These are phyloP conservation scores for Machimus rusticus DNA, from an alignment of 2,888 invertebrate species.

Conservation along the genomic window DNA sequence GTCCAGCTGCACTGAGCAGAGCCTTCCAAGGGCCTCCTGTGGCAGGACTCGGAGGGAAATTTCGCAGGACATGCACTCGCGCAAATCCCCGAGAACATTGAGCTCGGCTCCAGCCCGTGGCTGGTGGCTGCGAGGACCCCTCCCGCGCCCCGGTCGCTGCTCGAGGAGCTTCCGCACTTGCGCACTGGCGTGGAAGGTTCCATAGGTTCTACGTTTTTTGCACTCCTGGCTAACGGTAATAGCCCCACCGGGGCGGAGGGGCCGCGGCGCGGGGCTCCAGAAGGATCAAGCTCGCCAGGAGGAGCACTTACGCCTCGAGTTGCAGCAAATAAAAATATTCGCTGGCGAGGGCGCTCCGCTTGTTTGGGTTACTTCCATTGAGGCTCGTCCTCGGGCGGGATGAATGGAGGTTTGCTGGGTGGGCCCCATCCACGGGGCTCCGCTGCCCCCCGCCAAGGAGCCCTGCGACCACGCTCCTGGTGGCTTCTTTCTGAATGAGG, in stretches of 20 bases:
- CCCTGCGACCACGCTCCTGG: not conserved
- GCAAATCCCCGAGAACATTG: conserved; percentile 33
- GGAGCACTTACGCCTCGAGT: not conserved
- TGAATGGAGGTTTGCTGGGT: not conserved
- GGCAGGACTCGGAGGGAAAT: not conserved
- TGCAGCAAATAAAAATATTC: conserved; percentile 4
- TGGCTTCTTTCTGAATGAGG: conserved; percentile 23
- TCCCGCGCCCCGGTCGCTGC: conserved; percentile 2
- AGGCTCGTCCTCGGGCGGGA: not conserved
- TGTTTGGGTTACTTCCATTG: conserved; percentile 7
- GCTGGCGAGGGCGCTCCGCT: not conserved
- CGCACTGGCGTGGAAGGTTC: conserved; percentile 8
- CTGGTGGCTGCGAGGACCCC: not conserved
- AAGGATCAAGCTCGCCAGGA: conserved; percentile 29
- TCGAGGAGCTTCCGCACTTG: conserved; percentile 44
- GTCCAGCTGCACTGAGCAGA: not conserved
- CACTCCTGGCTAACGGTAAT: not conserved
- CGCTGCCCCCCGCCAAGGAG: not conserved
- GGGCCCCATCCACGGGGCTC: not conserved
- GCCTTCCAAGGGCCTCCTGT: not conserved
- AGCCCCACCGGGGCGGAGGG: not conserved
- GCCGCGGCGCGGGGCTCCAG: not conserved
- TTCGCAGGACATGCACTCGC: conserved; percentile 20
- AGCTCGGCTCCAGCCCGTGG: not conserved
- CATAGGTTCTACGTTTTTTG: not conserved